Evolutionary conservation across 2,113 vertebrate genomes (phyloP), one percentile per base, ranked within the genome.

Genomic region (Nematolebias whitei): DNA sequence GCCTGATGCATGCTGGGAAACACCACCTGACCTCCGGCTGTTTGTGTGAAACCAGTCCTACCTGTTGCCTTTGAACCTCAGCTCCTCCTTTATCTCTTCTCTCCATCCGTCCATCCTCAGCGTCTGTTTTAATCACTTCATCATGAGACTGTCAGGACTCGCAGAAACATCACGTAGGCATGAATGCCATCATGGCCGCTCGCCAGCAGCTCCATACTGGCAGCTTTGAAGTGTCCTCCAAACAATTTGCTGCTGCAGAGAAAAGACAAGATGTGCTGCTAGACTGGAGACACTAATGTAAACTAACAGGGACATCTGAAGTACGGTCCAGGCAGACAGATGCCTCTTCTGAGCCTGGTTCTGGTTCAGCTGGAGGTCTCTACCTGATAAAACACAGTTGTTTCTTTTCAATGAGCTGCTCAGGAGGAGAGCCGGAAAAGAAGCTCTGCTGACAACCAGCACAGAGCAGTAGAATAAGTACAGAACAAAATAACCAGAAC

Each of bases 81-180:
- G 54, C 58, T 35, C 32, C 7, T 66, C 68, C 49, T 68, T 40
- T 75, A 75, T 75, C 76, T 29, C 15, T 35, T 53, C 38, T 53
- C 56, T 66, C 26, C 29, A 74, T 80, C 67, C 1, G 16, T 43
- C 40, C 52, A 19, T 69, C 64, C 23, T 71, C 45, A 47, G 58
- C 22, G 59, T 54, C 64, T 47, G 24, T 40, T 47, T 49, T 63
- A 63, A 65, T 80, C 76, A 48, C 32, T 63, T 38, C 40, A 78
- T 80, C 72, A 15, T 67, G 47, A 41, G 7, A 10, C 73, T 79
- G 77, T 80, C 69, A 80, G 53, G 44, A 74, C 63, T 62, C 14
- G n/a, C 29, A 79, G 77, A 67, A 82, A 78, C 87, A 80, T 79
- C 87, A 88, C 87, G 87, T 88, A 88, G 70, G 80, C 84, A 80